phyloP scores from a whole-genome alignment of 1,140 invertebrate species.

The Drosophila rufa region DNA sequence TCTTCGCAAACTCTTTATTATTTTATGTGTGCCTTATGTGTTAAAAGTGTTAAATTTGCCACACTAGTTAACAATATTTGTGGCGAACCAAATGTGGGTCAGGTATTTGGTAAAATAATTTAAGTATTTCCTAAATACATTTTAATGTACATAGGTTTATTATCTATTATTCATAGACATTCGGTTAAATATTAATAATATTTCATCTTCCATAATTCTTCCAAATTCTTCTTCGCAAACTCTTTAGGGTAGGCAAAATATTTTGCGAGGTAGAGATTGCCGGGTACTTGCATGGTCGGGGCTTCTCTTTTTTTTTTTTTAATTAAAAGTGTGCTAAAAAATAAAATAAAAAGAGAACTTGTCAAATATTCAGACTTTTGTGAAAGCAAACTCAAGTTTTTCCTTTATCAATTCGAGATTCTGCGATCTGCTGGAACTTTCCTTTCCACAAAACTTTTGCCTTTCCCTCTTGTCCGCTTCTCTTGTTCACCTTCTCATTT shows the following conservation, averaged over 20 bases:
- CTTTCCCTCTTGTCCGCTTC: background rate
- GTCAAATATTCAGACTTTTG: background rate
- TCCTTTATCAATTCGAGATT: background rate
- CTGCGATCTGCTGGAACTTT: background rate
- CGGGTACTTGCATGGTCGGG: too few species aligned
- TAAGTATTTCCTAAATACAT: background rate
- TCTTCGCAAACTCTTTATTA: background rate
- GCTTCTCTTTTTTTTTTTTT: too few species aligned
- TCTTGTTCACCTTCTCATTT: background rate
- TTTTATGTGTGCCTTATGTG: slow-evolving; percentile 24
- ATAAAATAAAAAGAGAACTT: too few species aligned
- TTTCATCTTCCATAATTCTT: too few species aligned
- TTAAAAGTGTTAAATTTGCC: slow-evolving; percentile 19
- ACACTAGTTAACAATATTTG: slow-evolving; percentile 12
- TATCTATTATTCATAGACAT: too few species aligned
- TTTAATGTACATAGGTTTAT: background rate
- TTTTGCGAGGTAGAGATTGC: too few species aligned
- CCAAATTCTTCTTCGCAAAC: too few species aligned
- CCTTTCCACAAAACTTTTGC: slow-evolving; percentile 9
- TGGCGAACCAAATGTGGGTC: slow-evolving; percentile 3
- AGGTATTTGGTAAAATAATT: background rate
- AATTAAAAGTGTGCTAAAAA: too few species aligned
- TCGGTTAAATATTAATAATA: too few species aligned
- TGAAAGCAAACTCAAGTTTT: too few species aligned
- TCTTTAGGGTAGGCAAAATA: too few species aligned